Conservation (phyloP, 2,888 invertebrate species). For the Aleiodes alternator region DNA sequence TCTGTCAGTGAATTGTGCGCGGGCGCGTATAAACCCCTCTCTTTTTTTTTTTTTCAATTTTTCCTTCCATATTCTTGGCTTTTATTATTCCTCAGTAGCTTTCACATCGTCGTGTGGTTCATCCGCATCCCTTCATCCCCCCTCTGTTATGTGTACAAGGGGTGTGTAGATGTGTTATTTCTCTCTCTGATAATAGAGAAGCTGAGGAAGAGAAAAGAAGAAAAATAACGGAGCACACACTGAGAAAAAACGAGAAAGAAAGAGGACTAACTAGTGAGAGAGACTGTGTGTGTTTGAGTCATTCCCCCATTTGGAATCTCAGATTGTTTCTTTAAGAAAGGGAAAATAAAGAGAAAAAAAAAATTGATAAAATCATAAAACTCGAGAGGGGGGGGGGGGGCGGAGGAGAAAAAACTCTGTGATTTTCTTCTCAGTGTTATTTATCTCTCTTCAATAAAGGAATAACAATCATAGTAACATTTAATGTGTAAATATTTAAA, state of each 20-base stretch:
- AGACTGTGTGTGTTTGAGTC: background rate
- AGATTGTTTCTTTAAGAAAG: background rate
- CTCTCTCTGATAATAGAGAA: background rate
- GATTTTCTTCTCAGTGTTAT: background rate
- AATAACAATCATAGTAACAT: background rate
- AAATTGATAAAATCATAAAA: background rate
- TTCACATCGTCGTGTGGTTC: conserved; percentile 16
- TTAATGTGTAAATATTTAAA: too few relatives aligned
- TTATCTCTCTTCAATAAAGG: background rate
- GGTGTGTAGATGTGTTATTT: conserved; percentile 2
- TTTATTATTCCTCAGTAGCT: conserved; percentile 21
- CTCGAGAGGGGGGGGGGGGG: background rate
- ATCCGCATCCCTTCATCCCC: conserved; percentile 8
- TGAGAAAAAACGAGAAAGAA: background rate
- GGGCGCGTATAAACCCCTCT: conserved; percentile 24
- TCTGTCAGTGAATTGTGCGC: conserved; percentile 35
- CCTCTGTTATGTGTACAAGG: background rate
- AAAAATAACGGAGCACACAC: background rate
- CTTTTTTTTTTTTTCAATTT: background rate
- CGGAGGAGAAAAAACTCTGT: conserved; percentile 11
- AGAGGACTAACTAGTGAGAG: background rate
- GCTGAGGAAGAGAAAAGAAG: background rate
- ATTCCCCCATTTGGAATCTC: conserved; percentile 1
- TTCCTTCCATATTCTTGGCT: conserved; percentile 8
- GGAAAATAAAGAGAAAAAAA: background rate